Evolutionary conservation across 2,113 vertebrate species (phyloP).

Genomic region (Muscicapa adusta): DNA sequence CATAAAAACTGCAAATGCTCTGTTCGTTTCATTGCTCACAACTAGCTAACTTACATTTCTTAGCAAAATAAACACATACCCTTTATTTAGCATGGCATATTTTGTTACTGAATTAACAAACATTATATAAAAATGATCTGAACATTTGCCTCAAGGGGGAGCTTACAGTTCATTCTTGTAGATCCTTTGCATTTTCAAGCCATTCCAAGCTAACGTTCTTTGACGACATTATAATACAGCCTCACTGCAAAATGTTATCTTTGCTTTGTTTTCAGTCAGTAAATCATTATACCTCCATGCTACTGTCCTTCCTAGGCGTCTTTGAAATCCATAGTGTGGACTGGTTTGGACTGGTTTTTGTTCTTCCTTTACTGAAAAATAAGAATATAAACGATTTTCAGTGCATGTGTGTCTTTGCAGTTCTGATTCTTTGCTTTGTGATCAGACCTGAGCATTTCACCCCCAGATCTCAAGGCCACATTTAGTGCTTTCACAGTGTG

Average conservation of each 20-base stretch:
- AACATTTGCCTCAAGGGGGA: conserved; percentile 78
- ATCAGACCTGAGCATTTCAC: not conserved
- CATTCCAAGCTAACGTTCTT: conserved; percentile 79
- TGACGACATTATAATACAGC: conserved; percentile 56
- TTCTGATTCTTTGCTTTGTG: not conserved
- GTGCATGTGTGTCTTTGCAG: not conserved
- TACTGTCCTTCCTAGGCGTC: conserved; percentile 79
- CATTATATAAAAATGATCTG: conserved; percentile 73
- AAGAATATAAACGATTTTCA: conserved; percentile 56
- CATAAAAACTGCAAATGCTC: conserved; percentile 50
- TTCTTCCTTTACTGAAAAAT: conserved; percentile 80
- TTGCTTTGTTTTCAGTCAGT: conserved; percentile 50
- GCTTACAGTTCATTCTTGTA: conserved; percentile 77
- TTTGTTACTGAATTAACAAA: conserved; percentile 70
- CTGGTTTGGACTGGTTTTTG: conserved; percentile 84
- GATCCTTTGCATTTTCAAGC: conserved; percentile 76
- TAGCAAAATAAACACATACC: conserved; percentile 74
- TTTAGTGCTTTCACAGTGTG: not conserved
- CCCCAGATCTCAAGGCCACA: not conserved
- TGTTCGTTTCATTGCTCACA: conserved; percentile 46
- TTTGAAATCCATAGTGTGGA: conserved; percentile 94
- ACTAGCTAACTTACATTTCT: conserved; percentile 50
- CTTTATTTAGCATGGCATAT: conserved; percentile 70
- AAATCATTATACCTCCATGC: conserved; percentile 83
- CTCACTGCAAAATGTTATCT: conserved; percentile 48